Conservation (phyloP, 2,888 invertebrate species). For the Dryocosmus kuriphilus region DNA sequence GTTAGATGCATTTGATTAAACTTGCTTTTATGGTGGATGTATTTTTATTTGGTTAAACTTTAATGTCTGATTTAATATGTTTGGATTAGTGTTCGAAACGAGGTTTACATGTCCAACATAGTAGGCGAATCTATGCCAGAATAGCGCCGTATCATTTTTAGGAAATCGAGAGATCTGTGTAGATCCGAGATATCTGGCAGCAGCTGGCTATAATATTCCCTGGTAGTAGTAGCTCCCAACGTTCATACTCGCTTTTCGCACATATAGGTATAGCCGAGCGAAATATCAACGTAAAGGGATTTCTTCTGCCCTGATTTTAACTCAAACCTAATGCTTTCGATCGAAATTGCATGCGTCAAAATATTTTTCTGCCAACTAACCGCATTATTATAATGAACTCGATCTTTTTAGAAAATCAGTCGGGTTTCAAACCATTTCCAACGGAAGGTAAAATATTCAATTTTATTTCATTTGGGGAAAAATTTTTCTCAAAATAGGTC, state of each 20-base stretch:
- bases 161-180: background rate
- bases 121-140: background rate
- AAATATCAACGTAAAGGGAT: background rate
- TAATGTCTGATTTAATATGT: background rate
- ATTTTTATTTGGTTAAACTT: background rate
- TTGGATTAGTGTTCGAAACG: background rate
- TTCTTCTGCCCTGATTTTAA: background rate
- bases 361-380: background rate
- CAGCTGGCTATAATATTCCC: background rate
- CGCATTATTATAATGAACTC: background rate
- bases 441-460: background rate
- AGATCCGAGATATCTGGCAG: conserved; percentile 3
- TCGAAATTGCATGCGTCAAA: conserved; percentile 1
- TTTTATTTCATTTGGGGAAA: background rate
- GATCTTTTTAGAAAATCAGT: background rate
- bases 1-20: background rate
- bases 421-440: background rate
- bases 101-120: background rate
- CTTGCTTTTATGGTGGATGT: background rate
- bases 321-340: background rate
- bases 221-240: background rate
- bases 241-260: background rate
- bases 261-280: background rate
- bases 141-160: conserved; percentile 1
- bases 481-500: too few species aligned